These are phyloP conservation scores for Fragum fragum DNA, from an alignment of 2,888 invertebrate genomes.

Conservation along the genomic window DNA sequence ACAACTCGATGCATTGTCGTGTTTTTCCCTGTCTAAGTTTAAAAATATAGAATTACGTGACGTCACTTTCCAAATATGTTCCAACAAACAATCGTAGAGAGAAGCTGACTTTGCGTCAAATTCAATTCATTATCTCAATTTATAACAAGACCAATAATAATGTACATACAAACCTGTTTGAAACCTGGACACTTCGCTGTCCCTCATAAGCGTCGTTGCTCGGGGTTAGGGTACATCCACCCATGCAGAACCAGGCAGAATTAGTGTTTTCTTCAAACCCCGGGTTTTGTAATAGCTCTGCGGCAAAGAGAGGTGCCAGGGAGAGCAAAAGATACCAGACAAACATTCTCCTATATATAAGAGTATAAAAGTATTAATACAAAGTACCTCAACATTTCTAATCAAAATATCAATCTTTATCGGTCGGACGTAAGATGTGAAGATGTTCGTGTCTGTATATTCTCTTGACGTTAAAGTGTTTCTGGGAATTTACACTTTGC, in stretches of 20 bases:
- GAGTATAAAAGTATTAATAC: no score
- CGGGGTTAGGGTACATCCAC: conserved; percentile 23
- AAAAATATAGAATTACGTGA: no score
- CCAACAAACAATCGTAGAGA: no score
- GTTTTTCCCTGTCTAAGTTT: no score
- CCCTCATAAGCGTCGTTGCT: conserved; percentile 29
- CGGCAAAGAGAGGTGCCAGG: neutral
- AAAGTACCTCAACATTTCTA: neutral
- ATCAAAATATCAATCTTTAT: neutral
- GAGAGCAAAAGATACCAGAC: neutral
- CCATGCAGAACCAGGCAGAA: conserved; percentile 8
- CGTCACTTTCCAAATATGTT: no score
- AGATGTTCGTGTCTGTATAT: neutral
- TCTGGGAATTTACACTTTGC: no score
- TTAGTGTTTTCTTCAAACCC: conserved; percentile 23
- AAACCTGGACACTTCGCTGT: conserved; percentile 19
- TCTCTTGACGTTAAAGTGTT: neutral
- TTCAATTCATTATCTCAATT: neutral
- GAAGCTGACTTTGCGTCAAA: neutral
- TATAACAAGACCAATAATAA: neutral
- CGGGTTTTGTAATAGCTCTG: conserved; percentile 9
- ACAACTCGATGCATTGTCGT: no score
- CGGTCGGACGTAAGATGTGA: no score
- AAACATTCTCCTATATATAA: neutral
- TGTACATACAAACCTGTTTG: conserved; percentile 23